Evolutionary conservation across 2,888 invertebrate species (phyloP).

Genomic region (Cephus runcator): DNA sequence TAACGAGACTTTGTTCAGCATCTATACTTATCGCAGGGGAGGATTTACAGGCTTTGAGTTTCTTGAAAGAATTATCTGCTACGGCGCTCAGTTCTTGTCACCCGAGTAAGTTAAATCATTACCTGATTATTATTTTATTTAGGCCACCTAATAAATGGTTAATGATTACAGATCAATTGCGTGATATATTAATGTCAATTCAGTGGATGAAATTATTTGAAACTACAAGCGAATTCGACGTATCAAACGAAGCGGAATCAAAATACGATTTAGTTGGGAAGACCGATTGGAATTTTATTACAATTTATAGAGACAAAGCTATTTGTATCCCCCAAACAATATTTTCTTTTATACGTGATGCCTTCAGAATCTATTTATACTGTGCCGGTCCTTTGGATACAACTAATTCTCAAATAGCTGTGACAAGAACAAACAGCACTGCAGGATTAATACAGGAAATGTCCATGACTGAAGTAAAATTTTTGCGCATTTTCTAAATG

Average conservation of each 20-base stretch:
- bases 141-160: neutral
- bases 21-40: slow-evolving; percentile 22
- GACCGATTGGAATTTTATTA: slow-evolving; percentile 39
- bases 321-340: slow-evolving; percentile 37
- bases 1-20: slow-evolving; percentile 28
- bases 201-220: neutral
- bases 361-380: slow-evolving; percentile 21
- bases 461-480: neutral
- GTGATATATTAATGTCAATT: neutral
- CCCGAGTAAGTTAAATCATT: slow-evolving; percentile 26
- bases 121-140: neutral
- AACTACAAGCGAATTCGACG: neutral
- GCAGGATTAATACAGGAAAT: neutral
- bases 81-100: slow-evolving; percentile 30
- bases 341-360: slow-evolving; percentile 38
- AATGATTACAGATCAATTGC: neutral
- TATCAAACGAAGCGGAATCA: slow-evolving; percentile 10
- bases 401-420: neutral
- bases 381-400: slow-evolving; percentile 17
- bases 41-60: slow-evolving; percentile 16
- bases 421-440: neutral
- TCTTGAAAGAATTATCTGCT: slow-evolving; percentile 27
- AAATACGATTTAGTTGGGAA: slow-evolving; percentile 3
- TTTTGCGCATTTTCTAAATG: neutral
- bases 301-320: slow-evolving; percentile 46